These are phyloP conservation scores for Oegoconia quadripuncta DNA, from an alignment of 2,888 invertebrate species.

Conservation along the genomic window DNA sequence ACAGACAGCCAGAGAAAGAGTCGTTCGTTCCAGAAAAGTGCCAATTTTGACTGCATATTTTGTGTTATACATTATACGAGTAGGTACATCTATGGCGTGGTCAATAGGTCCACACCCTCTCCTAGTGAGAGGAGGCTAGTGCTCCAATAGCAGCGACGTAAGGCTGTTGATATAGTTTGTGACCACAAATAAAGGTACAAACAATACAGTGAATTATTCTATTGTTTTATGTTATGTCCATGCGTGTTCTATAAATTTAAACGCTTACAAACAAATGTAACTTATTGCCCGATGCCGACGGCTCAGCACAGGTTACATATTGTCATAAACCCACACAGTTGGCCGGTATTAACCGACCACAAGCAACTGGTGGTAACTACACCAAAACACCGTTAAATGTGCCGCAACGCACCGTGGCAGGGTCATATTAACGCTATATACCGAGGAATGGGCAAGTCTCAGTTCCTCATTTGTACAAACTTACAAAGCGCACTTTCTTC, in stretches of 20 bases:
- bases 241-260: slow-evolving; percentile 53
- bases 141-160: too few relatives aligned
- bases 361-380: slow-evolving; percentile 32
- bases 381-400: slow-evolving; percentile 27
- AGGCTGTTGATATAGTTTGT: too few relatives aligned
- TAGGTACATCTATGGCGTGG: too few relatives aligned
- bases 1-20: too few relatives aligned
- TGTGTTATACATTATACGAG: too few relatives aligned
- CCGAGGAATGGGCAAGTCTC: slow-evolving; percentile 11
- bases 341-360: slow-evolving; percentile 42
- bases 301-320: slow-evolving; percentile 57
- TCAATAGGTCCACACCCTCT: too few relatives aligned
- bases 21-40: too few relatives aligned
- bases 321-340: slow-evolving; percentile 36
- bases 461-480: slow-evolving; percentile 15
- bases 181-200: not conserved
- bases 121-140: too few relatives aligned
- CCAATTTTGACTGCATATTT: too few relatives aligned
- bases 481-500: slow-evolving; percentile 17
- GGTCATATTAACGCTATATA: slow-evolving; percentile 31
- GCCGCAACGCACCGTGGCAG: slow-evolving; percentile 24
- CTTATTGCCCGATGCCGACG: slow-evolving; percentile 56
- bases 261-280: slow-evolving; percentile 63
- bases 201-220: not conserved
- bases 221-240: slow-evolving; percentile 28